These are phyloP conservation scores for Tetropium fuscum DNA, from an alignment of 2,888 invertebrate species.

Conservation along the genomic window DNA sequence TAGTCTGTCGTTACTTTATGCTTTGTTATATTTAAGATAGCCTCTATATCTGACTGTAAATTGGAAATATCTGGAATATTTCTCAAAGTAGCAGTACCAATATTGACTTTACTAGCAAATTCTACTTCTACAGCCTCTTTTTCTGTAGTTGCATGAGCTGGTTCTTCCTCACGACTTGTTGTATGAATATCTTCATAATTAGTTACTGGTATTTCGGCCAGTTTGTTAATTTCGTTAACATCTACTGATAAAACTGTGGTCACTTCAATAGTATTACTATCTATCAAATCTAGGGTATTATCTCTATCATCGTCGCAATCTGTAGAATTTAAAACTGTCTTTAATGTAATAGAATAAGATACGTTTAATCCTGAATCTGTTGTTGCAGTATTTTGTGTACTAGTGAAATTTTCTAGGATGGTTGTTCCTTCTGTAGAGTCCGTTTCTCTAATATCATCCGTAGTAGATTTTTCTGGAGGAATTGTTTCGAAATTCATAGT, in stretches of 20 bases:
- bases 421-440: slow-evolving; percentile 47
- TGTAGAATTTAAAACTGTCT: slow-evolving; percentile 57
- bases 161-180: slow-evolving; percentile 11
- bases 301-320: slow-evolving; percentile 54
- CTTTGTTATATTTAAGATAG: slow-evolving; percentile 67
- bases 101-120: slow-evolving; percentile 60
- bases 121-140: slow-evolving; percentile 44
- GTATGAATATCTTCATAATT: slow-evolving; percentile 14
- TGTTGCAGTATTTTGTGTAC: slow-evolving; percentile 29
- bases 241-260: slow-evolving; percentile 40
- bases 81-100: slow-evolving; percentile 63
- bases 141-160: slow-evolving; percentile 20
- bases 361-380: slow-evolving; percentile 17
- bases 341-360: slow-evolving; percentile 49
- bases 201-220: slow-evolving; percentile 38
- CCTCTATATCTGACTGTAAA: slow-evolving; percentile 63
- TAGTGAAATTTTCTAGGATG: slow-evolving; percentile 30
- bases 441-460: slow-evolving; percentile 30
- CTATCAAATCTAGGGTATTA: slow-evolving; percentile 18
- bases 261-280: slow-evolving; percentile 15
- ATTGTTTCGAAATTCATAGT: slow-evolving; percentile 14
- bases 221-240: slow-evolving; percentile 45
- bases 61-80: slow-evolving; percentile 58
- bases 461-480: slow-evolving; percentile 8
- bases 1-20: slow-evolving; percentile 73